Conservation (phyloP, 2,888 invertebrate species). For the Dendrolimus houi region DNA sequence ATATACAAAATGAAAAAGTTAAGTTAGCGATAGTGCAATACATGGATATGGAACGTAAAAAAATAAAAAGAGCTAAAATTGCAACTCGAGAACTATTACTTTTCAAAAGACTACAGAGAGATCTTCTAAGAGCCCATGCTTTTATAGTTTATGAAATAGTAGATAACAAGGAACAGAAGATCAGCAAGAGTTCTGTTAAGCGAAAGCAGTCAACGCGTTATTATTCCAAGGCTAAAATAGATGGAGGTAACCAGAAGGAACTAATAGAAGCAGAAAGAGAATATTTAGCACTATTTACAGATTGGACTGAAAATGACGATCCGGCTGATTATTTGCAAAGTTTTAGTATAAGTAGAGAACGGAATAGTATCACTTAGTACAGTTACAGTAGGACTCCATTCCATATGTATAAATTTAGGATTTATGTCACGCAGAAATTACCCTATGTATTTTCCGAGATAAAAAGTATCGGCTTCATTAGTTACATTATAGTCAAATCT, state of each 20-base stretch:
- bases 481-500: too few relatives aligned
- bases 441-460: too few relatives aligned
- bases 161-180: conserved; percentile 1
- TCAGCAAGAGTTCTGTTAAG: conserved; percentile 3
- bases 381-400: too few relatives aligned
- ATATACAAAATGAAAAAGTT: conserved; percentile 70
- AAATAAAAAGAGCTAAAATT: conserved; percentile 66
- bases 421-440: too few relatives aligned
- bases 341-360: conserved; percentile 11
- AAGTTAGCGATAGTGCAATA: conserved; percentile 66
- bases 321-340: conserved; percentile 40
- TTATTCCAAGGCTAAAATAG: conserved; percentile 9
- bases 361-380: neutral
- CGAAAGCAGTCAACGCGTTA: conserved; percentile 8
- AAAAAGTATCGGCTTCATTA: too few relatives aligned
- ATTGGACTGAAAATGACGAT: conserved; percentile 51
- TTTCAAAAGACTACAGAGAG: conserved; percentile 60
- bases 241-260: conserved; percentile 13
- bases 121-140: conserved; percentile 45
- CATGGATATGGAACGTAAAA: conserved; percentile 62
- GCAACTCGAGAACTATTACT: conserved; percentile 76
- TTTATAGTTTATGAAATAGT: conserved; percentile 29
- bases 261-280: conserved; percentile 49
- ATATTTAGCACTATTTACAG: conserved; percentile 56
- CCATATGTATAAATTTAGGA: too few relatives aligned